Conservation (phyloP, 2,113 vertebrate genomes). For the Cervus canadensis region DNA sequence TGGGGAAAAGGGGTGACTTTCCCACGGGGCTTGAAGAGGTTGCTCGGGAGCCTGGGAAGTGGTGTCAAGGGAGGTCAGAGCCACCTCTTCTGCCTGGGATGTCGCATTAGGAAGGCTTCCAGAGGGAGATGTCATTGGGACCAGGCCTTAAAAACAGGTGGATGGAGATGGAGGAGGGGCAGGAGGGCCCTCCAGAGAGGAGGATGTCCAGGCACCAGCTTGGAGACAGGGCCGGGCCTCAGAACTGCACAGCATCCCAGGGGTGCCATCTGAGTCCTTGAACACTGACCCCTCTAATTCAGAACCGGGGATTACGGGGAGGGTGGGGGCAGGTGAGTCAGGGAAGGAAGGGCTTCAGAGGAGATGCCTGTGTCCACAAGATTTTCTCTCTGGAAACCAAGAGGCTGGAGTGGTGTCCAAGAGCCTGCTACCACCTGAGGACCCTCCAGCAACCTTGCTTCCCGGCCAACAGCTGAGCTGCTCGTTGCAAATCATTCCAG, state of each 20-base stretch:
- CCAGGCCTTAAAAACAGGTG: background rate
- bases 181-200: background rate
- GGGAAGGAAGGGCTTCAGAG: background rate
- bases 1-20: background rate
- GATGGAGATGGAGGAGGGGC: background rate
- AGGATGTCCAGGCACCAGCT: background rate
- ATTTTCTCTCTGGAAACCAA: background rate
- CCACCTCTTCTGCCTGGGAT: background rate
- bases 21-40: background rate
- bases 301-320: background rate
- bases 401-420: background rate
- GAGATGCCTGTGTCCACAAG: background rate
- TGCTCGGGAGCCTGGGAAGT: background rate
- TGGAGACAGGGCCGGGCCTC: background rate
- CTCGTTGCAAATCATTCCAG: background rate
- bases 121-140: background rate
- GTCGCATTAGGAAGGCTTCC: background rate
- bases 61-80: background rate
- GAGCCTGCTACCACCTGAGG: background rate
- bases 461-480: background rate
- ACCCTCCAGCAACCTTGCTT: background rate
- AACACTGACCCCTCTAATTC: background rate
- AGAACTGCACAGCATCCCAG: background rate
- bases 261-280: background rate
- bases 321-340: background rate